These are phyloP conservation scores for Chaetodon trifasciatus DNA, from an alignment of 2,797 vertebrate genomes.

Conservation along the genomic window DNA sequence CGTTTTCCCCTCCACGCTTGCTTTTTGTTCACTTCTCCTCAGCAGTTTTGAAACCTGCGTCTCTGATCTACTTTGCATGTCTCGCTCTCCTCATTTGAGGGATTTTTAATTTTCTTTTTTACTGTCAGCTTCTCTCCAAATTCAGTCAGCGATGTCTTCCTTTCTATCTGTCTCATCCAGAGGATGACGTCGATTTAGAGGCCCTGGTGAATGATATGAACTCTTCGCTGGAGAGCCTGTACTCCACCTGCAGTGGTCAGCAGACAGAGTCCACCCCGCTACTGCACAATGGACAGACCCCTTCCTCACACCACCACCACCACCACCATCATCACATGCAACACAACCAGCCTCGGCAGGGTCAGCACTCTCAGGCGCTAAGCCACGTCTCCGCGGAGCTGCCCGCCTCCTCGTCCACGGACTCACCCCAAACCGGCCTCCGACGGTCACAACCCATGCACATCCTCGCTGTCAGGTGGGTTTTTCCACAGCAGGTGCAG, in stretches of 20 bases:
- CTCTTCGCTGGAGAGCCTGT: slow-evolving; percentile 91
- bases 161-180: slow-evolving; percentile 74
- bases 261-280: slow-evolving; percentile 89
- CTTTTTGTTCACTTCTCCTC: not conserved
- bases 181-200: slow-evolving; percentile 94
- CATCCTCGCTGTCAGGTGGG: slow-evolving; percentile 93
- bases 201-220: slow-evolving; percentile 95
- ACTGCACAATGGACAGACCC: slow-evolving; percentile 90
- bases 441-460: slow-evolving; percentile 93
- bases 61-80: not conserved
- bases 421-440: slow-evolving; percentile 82
- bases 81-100: not conserved
- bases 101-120: not conserved
- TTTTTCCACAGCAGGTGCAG: not conserved
- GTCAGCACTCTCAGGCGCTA: slow-evolving; percentile 54
- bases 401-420: slow-evolving; percentile 69
- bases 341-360: slow-evolving; percentile 66
- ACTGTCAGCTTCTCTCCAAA: not conserved
- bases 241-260: slow-evolving; percentile 85
- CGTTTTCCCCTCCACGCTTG: not conserved
- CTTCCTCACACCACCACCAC: slow-evolving; percentile 63
- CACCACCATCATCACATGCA: slow-evolving; percentile 61
- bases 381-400: slow-evolving; percentile 69
- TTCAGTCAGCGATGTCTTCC: not conserved
- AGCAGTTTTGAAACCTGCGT: not conserved